phyloP scores from a whole-genome alignment of 2,797 vertebrate genomes.

The Lithobates pipiens region DNA sequence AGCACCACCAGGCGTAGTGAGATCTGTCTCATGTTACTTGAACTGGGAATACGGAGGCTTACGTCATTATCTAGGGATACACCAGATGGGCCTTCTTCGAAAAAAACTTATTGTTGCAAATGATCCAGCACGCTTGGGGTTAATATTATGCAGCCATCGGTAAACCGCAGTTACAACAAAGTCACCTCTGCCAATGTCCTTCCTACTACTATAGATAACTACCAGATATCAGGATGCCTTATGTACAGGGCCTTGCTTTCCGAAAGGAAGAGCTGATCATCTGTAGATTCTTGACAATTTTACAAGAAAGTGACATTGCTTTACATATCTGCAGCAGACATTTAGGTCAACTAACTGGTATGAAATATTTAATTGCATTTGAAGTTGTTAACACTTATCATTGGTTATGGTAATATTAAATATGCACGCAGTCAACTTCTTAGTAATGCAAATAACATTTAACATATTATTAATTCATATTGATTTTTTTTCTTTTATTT shows the following conservation, averaged over 20 bases:
- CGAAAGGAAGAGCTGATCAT: too few species aligned
- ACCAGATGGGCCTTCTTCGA: background rate
- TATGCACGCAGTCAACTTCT: too few species aligned
- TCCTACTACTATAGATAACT: background rate
- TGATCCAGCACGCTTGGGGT: slow-evolving; percentile 10
- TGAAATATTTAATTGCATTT: too few species aligned
- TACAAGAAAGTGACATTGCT: too few species aligned
- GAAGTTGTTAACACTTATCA: too few species aligned
- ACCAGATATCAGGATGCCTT: background rate
- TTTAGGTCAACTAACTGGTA: too few species aligned
- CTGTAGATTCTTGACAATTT: too few species aligned
- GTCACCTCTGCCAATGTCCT: slow-evolving; percentile 56
- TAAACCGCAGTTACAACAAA: slow-evolving; percentile 49
- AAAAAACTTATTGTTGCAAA: background rate
- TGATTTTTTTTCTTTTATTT: too few species aligned
- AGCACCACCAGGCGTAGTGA: background rate
- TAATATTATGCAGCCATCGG: slow-evolving; percentile 29
- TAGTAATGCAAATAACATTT: too few species aligned
- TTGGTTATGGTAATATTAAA: too few species aligned
- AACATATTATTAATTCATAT: too few species aligned
- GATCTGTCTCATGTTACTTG: background rate
- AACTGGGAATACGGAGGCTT: background rate
- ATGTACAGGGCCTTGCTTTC: background rate
- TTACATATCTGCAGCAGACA: too few species aligned
- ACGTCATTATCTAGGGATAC: background rate